phyloP scores from a whole-genome alignment of 2,797 vertebrate genomes.

The Betta splendens region DNA sequence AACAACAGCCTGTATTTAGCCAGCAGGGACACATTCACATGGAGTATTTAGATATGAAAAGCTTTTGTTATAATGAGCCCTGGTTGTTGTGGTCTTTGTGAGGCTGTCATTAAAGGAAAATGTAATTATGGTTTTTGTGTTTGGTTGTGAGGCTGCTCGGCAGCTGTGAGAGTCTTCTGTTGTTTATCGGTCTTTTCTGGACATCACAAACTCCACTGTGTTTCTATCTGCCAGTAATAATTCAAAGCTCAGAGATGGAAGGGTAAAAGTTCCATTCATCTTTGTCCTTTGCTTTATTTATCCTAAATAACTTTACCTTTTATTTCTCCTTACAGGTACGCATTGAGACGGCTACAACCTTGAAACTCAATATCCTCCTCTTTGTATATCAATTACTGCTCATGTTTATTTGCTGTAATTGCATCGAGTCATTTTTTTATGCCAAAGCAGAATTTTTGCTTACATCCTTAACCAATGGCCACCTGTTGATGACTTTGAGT shows the following conservation, averaged over 20 bases:
- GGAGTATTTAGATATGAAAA: background rate
- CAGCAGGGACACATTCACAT: background rate
- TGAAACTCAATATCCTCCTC: constrained; percentile 98
- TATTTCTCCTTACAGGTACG: constrained; percentile 85
- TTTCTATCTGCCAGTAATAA: background rate
- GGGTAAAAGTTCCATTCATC: background rate
- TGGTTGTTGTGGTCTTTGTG: background rate
- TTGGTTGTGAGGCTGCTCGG: background rate
- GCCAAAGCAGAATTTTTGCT: constrained; percentile 9
- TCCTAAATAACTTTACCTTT: constrained; percentile 4
- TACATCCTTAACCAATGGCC: constrained; percentile 80
- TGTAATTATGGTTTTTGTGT: constrained; percentile 6
- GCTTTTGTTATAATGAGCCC: background rate
- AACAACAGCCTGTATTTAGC: constrained; percentile 17
- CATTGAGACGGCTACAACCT: constrained; percentile 94
- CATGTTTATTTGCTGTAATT: too few relatives aligned
- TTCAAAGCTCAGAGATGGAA: background rate
- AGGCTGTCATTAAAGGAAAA: constrained; percentile 4
- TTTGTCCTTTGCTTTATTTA: too few relatives aligned
- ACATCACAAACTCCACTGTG: background rate
- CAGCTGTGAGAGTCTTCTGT: constrained; percentile 11
- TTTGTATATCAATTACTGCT: background rate
- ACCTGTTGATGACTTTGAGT: constrained; percentile 99
- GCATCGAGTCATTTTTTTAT: too few relatives aligned
- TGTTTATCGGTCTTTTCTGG: constrained; percentile 3